Evolutionary conservation across 2,113 vertebrate species (phyloP).

Genomic region (Origma solitaria): DNA sequence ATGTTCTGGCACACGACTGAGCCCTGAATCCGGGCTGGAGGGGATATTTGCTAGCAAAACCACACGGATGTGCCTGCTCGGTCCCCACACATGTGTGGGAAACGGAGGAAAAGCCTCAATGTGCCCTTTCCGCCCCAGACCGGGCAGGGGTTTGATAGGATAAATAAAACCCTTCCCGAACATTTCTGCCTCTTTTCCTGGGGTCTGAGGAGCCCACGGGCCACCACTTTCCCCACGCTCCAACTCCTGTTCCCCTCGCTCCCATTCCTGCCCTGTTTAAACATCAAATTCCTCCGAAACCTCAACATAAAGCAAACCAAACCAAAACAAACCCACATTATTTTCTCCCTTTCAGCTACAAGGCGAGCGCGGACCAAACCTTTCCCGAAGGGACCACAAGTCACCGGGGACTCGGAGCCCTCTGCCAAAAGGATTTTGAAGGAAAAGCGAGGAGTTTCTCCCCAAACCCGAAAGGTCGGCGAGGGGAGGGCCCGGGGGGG

Average conservation of each 20-base stretch:
- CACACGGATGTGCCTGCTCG: rapidly evolving
- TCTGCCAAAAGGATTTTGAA: not conserved
- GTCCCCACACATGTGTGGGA: not conserved
- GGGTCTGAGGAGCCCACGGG: not conserved
- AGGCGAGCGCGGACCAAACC: not conserved
- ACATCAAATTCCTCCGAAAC: not conserved
- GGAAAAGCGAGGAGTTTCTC: not conserved
- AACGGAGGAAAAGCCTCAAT: not conserved
- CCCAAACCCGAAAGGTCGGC: too few species aligned
- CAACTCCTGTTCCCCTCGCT: rapidly evolving
- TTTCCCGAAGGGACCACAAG: not conserved
- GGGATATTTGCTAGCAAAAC: not conserved
- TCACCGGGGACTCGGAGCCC: not conserved
- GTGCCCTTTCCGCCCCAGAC: not conserved
- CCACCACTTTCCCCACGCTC: not conserved
- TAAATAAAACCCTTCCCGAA: not conserved
- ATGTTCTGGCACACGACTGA: not conserved
- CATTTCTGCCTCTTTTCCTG: not conserved
- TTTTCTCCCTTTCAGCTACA: too few species aligned
- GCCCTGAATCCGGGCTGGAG: not conserved
- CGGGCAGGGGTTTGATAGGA: not conserved
- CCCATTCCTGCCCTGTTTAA: not conserved
- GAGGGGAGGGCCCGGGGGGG: not conserved
- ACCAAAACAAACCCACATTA: not conserved
- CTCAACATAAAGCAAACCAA: not conserved